Evolutionary conservation across 2,113 vertebrate species (phyloP).

Genomic region (Pachyramphus minor): DNA sequence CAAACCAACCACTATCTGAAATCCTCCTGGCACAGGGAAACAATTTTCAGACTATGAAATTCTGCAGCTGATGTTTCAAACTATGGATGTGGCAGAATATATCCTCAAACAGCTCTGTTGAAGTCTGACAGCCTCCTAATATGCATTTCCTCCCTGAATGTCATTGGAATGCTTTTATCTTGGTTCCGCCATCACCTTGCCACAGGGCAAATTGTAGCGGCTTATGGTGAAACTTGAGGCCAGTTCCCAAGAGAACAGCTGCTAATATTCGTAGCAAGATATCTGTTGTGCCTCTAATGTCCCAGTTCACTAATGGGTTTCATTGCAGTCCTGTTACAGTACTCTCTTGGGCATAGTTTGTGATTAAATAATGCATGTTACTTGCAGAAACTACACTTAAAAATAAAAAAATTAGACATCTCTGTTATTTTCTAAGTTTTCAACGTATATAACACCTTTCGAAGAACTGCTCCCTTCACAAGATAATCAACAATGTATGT

Average conservation of each 20-base stretch:
- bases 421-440: background rate
- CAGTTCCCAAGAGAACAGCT: background rate
- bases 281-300: background rate
- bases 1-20: background rate
- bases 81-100: background rate
- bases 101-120: background rate
- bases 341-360: background rate
- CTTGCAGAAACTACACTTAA: background rate
- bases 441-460: fast-evolving
- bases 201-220: background rate
- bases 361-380: background rate
- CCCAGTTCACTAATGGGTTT: background rate
- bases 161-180: background rate
- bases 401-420: background rate
- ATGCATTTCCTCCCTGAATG: background rate
- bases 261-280: background rate
- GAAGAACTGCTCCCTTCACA: background rate
- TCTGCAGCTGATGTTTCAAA: background rate
- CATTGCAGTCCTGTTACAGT: background rate
- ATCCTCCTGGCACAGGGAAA: background rate
- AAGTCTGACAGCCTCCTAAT: background rate
- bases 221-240: background rate
- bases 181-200: background rate
- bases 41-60: background rate
- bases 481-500: background rate